Evolutionary conservation across 2,888 invertebrate species (phyloP).

Genomic region (Athripsodes cinereus): DNA sequence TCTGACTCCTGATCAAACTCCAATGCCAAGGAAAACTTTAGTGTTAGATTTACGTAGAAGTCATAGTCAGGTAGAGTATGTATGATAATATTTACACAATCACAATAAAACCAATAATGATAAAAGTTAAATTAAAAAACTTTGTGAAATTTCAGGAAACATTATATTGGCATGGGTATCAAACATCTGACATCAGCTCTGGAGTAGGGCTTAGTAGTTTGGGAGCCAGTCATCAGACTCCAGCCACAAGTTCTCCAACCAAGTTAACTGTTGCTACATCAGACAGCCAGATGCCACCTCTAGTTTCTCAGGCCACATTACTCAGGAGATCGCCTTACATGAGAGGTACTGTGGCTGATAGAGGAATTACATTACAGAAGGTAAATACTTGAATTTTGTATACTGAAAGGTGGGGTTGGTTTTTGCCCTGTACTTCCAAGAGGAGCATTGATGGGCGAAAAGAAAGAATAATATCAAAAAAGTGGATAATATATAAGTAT

Average conservation of each 20-base stretch:
- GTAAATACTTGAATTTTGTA: conserved; percentile 3
- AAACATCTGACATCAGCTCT: conserved; percentile 42
- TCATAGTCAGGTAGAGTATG: conserved; percentile 53
- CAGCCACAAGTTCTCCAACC: conserved; percentile 40
- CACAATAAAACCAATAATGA: not conserved
- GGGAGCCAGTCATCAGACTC: conserved; percentile 41
- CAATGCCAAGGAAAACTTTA: conserved; percentile 58
- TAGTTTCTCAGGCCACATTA: conserved; percentile 44
- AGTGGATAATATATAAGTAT: too few relatives aligned
- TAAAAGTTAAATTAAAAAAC: not conserved
- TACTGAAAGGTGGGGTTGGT: too few relatives aligned
- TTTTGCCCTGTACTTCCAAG: too few relatives aligned
- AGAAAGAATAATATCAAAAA: too few relatives aligned
- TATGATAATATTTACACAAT: not conserved
- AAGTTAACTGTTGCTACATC: conserved; percentile 28
- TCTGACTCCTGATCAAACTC: conserved; percentile 64
- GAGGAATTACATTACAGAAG: conserved; percentile 7
- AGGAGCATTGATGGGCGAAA: too few relatives aligned
- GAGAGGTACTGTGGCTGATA: conserved; percentile 22
- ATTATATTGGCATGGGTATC: conserved; percentile 45
- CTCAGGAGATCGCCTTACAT: conserved; percentile 34
- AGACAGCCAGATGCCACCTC: conserved; percentile 38
- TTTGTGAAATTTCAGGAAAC: conserved; percentile 40
- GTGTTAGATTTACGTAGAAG: conserved; percentile 65
- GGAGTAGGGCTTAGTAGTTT: conserved; percentile 36